Conservation (phyloP, 2,888 invertebrate genomes). For the Drosophila mimetica region DNA sequence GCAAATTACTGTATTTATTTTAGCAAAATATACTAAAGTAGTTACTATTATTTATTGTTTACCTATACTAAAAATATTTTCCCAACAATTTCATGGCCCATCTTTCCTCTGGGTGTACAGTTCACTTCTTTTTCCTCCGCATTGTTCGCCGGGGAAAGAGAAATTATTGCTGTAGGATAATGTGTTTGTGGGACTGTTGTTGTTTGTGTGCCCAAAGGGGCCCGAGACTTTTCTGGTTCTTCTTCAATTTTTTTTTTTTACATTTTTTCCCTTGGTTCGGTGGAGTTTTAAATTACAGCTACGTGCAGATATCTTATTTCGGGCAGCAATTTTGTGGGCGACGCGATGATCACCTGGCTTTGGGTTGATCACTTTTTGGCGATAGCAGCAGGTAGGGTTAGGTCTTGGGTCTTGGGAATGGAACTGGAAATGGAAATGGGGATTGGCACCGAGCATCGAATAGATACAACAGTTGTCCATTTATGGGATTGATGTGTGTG, state of each 20-base stretch:
- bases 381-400: slow-evolving; percentile 59
- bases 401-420: slow-evolving; percentile 5
- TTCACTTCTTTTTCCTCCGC: slow-evolving; percentile 32
- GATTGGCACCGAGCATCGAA: slow-evolving; percentile 24
- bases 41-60: too few relatives aligned
- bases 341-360: slow-evolving; percentile 38
- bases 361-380: slow-evolving; percentile 44
- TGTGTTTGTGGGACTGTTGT: slow-evolving; percentile 38
- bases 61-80: neutral
- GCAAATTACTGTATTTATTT: too few relatives aligned
- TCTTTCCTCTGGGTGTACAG: slow-evolving; percentile 19
- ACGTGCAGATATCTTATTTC: slow-evolving; percentile 81
- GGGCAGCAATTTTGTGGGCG: slow-evolving; percentile 50
- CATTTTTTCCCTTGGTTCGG: slow-evolving; percentile 35
- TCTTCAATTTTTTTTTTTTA: slow-evolving; percentile 30
- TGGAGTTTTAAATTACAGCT: slow-evolving; percentile 76
- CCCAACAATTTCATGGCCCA: neutral
- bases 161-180: slow-evolving; percentile 75
- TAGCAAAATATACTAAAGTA: too few relatives aligned
- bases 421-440: slow-evolving; percentile 21
- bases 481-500: slow-evolving; percentile 53
- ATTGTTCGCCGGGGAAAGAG: slow-evolving; percentile 58
- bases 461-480: slow-evolving; percentile 49
- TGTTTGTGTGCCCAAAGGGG: slow-evolving; percentile 37
- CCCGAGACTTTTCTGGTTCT: slow-evolving; percentile 46